Conservation (phyloP, 2,888 invertebrate species). For the Pherbina coryleti region DNA sequence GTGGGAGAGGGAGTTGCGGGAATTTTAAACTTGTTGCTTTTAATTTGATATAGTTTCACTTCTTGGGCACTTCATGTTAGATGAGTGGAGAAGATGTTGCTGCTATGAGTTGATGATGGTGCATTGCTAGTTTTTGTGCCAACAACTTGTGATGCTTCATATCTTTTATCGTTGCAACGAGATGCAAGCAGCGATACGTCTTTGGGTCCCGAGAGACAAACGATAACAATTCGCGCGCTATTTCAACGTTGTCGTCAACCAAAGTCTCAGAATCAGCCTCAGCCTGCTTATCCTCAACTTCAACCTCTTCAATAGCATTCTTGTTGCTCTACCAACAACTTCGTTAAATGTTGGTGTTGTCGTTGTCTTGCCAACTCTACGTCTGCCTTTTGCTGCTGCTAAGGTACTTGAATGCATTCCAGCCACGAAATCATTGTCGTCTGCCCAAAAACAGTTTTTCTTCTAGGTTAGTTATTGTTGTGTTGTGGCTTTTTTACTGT, state of each 20-base stretch:
- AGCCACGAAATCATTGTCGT: conserved; percentile 12
- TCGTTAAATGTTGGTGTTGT: conserved; percentile 20
- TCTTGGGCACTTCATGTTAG: not conserved
- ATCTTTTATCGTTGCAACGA: conserved; percentile 33
- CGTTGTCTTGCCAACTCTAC: conserved; percentile 21
- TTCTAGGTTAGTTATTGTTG: not conserved
- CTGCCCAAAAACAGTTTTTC: conserved; percentile 37
- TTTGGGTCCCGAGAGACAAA: not conserved
- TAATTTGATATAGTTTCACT: conserved; percentile 31
- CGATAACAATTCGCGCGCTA: not conserved
- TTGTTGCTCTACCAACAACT: conserved; percentile 11
- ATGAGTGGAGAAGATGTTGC: not conserved
- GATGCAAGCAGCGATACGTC: conserved; percentile 19
- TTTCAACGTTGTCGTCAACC: not conserved
- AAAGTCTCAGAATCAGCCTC: not conserved
- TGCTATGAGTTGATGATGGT: not conserved
- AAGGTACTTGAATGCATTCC: conserved; percentile 1
- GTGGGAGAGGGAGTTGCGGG: not conserved
- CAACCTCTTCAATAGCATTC: conserved; percentile 20
- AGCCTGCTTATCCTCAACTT: not conserved
- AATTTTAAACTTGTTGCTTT: conserved; percentile 31
- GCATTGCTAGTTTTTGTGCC: not conserved
- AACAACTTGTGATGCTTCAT: conserved; percentile 1
- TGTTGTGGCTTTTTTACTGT: conserved; percentile 12
- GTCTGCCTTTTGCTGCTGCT: conserved; percentile 40